phyloP scores from a whole-genome alignment of 2,113 vertebrate genomes.

The Sarotherodon lohbergeri region DNA sequence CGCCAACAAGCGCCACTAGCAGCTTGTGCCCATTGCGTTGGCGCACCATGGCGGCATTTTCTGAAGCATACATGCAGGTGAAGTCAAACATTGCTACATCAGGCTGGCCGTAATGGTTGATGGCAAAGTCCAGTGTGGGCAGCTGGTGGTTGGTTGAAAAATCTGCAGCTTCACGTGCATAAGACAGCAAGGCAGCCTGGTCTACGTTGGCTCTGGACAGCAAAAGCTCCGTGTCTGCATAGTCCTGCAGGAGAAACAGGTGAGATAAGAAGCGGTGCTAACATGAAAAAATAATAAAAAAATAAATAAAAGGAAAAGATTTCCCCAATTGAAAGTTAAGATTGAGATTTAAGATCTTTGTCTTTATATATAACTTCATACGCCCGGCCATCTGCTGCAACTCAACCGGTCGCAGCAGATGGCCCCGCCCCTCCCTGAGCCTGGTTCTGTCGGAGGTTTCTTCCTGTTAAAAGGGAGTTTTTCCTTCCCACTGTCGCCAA shows the following conservation, averaged over 20 bases:
- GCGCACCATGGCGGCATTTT: conserved; percentile 91
- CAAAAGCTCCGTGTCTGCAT: conserved; percentile 87
- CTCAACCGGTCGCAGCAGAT: rapidly evolving
- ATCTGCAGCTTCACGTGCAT: conserved; percentile 89
- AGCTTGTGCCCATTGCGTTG: conserved; percentile 86
- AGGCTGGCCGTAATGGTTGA: conserved; percentile 97
- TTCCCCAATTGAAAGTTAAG: neutral
- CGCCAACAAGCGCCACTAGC: conserved; percentile 90
- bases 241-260: conserved; percentile 74
- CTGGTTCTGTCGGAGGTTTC: rapidly evolving
- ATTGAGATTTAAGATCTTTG: neutral
- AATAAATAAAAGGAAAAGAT: neutral
- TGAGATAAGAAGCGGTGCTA: neutral
- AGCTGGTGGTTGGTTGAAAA: conserved; percentile 97
- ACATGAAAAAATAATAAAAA: rapidly evolving
- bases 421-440: neutral
- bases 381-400: neutral
- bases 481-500: neutral
- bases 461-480: neutral
- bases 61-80: conserved; percentile 97
- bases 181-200: conserved; percentile 88
- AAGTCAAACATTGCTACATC: conserved; percentile 99
- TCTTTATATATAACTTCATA: neutral
- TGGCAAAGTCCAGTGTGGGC: conserved; percentile 91
- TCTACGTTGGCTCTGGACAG: conserved; percentile 94